Evolutionary conservation across 2,113 vertebrate genomes (phyloP), one percentile per base, ranked within the genome.

Genomic region (Todiramphus chloris): DNA sequence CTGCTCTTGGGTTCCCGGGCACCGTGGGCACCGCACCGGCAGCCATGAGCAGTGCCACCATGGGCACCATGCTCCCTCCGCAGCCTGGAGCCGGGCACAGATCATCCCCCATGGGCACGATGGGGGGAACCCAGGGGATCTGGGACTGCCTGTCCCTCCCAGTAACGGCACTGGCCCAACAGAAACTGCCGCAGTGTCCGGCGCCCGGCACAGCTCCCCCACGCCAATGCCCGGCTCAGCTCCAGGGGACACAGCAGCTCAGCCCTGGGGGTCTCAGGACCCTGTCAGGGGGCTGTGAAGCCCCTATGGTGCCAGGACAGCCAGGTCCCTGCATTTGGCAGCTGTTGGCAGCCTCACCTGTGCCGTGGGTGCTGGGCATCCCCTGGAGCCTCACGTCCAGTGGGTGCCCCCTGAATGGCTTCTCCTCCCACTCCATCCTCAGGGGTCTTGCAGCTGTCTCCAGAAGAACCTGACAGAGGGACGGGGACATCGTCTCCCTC

Each of bases 181-280:
- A 2, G 6, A n/a, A 35, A 9, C 37, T 24, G 6, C 1, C 3
- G 30, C 53, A 11, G 63, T 4, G 28, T 4, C 48, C 4, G n/a
- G 19, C 11, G 8, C 31, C 3, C 9, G 50, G 50, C 14, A 33
- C n/a, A 6, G 50, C 30, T 7, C 17, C 44, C 24, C 43, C 53
- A 25, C 21, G 2, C 51, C 62, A 66, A 6, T 18, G 1, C 51
- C 10, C 2, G 3, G 14, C 55, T 39, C 3, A 14, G 55, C 56
- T 15, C 67, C 13, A 11, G 3, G 6, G 28, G 28, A 48, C 2
- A 16, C 0, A 1, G 58, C 37, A 28, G 19, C 68, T 44, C 58
- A 8, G 25, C 10, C 7, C 81, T 4, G 30, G 56, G 18, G 56
- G 24, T 15, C 44, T 44, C 43, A 28, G 6, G 37, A 20, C 13